Conservation (phyloP, 2,797 vertebrate species). For the Cottoperca gobio region DNA sequence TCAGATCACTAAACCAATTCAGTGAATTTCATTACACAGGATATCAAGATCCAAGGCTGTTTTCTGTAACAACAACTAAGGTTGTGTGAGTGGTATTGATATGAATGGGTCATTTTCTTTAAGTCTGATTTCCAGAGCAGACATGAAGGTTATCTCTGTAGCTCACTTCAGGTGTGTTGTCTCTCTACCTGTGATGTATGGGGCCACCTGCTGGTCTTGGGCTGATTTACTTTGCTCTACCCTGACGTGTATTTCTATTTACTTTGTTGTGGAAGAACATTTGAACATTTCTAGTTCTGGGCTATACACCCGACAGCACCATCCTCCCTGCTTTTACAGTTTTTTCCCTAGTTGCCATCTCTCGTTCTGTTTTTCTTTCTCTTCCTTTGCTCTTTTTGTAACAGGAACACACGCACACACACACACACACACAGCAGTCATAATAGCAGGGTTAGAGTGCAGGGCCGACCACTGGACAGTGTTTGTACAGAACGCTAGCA, state of each 20-base stretch:
- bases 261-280: constrained; percentile 19
- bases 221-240: constrained; percentile 7
- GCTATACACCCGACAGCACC: constrained; percentile 15
- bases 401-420: constrained; percentile 58
- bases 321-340: constrained; percentile 47
- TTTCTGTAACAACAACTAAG: constrained; percentile 42
- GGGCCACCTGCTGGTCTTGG: constrained; percentile 64
- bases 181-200: constrained; percentile 35
- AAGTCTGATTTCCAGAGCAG: constrained; percentile 14
- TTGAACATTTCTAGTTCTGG: constrained; percentile 37
- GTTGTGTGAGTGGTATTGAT: background rate
- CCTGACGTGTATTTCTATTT: background rate
- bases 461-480: constrained; percentile 73
- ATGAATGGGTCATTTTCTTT: background rate
- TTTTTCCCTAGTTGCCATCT: constrained; percentile 49
- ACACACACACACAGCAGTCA: constrained; percentile 52
- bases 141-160: background rate
- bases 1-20: constrained; percentile 54
- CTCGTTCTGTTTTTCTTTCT: constrained; percentile 58
- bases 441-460: constrained; percentile 78
- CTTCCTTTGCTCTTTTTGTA: constrained; percentile 48
- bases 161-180: background rate
- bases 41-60: constrained; percentile 15
- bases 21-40: constrained; percentile 50
- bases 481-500: constrained; percentile 82